phyloP scores from a whole-genome alignment of 2,797 vertebrate genomes.

The Squalus acanthias region DNA sequence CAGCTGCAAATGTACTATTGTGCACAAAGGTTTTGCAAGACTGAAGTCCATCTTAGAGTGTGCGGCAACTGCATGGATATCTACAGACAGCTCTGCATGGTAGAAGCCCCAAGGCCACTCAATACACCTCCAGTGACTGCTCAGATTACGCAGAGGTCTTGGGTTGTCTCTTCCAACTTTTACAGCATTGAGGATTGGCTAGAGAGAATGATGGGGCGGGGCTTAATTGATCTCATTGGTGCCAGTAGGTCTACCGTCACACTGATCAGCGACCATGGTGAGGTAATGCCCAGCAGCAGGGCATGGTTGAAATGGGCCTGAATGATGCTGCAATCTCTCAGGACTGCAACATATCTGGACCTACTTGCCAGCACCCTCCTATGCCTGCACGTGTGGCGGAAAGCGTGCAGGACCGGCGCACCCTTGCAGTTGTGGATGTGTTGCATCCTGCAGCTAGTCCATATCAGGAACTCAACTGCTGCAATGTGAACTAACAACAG shows the following conservation, averaged over 20 bases:
- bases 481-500: background rate
- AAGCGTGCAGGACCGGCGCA: background rate
- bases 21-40: background rate
- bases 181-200: background rate
- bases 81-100: background rate
- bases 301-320: no score
- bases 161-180: background rate
- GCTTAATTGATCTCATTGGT: background rate
- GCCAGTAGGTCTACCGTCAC: background rate
- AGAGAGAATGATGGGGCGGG: background rate
- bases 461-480: background rate
- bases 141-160: background rate
- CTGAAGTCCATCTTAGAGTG: background rate
- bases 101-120: background rate
- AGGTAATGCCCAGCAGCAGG: background rate
- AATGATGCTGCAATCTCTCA: background rate
- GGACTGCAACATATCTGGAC: background rate
- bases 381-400: background rate
- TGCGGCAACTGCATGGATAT: background rate
- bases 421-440: background rate
- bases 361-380: background rate
- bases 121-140: background rate
- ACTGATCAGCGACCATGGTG: background rate
- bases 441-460: background rate
- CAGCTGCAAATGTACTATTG: background rate